Percentiles rank a stretch among this genome's conserved stretches.
Evolutionary conservation across 2,888 invertebrate genomes (phyloP).

Genomic region (Schizaphis graminum): DNA sequence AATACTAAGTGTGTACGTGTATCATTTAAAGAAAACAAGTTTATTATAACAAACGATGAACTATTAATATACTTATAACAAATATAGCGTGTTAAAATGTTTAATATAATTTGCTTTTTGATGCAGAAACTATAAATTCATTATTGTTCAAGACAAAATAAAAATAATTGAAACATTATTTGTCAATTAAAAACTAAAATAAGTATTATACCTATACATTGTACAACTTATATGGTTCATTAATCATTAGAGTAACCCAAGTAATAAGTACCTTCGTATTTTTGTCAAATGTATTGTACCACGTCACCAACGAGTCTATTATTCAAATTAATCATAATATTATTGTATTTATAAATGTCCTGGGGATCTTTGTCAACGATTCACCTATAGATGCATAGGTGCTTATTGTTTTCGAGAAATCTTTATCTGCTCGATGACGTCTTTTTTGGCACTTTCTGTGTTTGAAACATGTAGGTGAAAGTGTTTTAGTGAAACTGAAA

Average conservation of each 20-base stretch:
- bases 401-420: not conserved
- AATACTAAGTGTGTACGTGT: not conserved
- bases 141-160: not conserved
- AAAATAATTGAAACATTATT: not conserved
- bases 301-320: not conserved
- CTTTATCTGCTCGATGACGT: not conserved
- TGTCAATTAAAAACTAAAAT: not conserved
- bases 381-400: not conserved
- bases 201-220: not conserved
- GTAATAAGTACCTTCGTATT: not conserved
- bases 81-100: not conserved
- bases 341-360: not conserved
- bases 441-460: not conserved
- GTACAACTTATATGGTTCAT: not conserved
- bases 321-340: not conserved
- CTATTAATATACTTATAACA: not conserved
- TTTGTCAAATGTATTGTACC: not conserved
- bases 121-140: not conserved
- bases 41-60: not conserved
- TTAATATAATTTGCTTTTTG: not conserved
- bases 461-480: not conserved
- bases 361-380: not conserved
- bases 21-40: not conserved
- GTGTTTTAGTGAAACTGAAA: constrained; percentile 10
- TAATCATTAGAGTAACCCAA: not conserved